Percentiles rank a stretch among this genome's conserved stretches.
phyloP scores from a whole-genome alignment of 2,113 vertebrate species.

The Anhinga anhinga region DNA sequence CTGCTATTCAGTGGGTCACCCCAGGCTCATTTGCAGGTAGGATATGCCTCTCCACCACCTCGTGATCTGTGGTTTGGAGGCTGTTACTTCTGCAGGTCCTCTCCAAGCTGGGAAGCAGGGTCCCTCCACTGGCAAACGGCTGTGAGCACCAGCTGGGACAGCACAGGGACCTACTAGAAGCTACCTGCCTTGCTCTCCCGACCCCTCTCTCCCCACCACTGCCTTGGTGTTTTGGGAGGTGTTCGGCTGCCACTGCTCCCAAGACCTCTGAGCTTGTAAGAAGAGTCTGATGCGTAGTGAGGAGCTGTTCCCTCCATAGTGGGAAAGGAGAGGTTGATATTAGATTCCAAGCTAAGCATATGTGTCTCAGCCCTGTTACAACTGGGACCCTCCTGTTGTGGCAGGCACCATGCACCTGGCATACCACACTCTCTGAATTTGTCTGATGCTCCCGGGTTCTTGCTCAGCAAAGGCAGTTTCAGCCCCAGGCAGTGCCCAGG shows the following conservation, averaged over 20 bases:
- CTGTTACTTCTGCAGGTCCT: background rate
- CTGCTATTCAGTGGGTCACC: background rate
- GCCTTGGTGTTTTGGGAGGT: background rate
- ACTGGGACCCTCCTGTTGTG: accelerated
- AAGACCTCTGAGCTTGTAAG: background rate
- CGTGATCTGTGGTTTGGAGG: accelerated
- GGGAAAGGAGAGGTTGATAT: background rate
- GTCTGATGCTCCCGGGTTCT: background rate
- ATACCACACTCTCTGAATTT: background rate
- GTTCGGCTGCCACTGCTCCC: background rate
- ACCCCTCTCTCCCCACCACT: background rate
- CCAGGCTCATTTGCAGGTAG: background rate
- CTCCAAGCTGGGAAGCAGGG: background rate
- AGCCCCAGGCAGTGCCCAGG: background rate
- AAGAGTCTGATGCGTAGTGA: background rate
- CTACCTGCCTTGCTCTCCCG: background rate
- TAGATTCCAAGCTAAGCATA: background rate
- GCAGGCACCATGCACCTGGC: too few relatives aligned
- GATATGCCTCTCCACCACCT: background rate
- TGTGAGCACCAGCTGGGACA: background rate
- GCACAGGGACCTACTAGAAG: background rate
- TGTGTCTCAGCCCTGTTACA: background rate
- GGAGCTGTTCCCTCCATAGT: background rate
- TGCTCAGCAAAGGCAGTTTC: background rate
- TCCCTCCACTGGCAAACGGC: too few relatives aligned